Percentiles rank a stretch among this genome's conserved stretches.
Conservation (phyloP, 2,113 vertebrate species). For the Elephas maximus region DNA sequence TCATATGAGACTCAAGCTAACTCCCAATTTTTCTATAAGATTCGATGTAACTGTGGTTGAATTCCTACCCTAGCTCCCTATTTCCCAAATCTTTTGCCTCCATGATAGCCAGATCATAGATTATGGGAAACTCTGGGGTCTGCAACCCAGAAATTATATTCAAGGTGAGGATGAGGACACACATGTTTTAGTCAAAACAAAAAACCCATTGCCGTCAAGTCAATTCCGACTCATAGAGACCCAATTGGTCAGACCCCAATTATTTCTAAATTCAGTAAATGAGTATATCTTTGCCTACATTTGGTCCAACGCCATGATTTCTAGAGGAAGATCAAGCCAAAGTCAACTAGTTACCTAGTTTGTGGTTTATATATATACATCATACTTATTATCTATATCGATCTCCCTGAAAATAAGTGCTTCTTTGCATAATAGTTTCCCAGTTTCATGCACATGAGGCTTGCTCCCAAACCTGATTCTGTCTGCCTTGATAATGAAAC, state of each 20-base stretch:
- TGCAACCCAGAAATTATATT: not conserved
- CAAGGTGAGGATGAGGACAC: not conserved
- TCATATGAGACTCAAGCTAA: not conserved
- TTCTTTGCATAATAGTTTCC: not conserved
- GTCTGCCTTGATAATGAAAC: not conserved
- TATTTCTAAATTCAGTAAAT: not conserved
- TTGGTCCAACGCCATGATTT: not conserved
- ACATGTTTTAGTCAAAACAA: not conserved
- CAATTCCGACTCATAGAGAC: too few relatives aligned
- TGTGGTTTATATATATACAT: not conserved
- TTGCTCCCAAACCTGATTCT: conserved; percentile 10
- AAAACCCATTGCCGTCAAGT: too few relatives aligned
- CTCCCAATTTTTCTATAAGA: not conserved
- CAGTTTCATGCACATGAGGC: not conserved
- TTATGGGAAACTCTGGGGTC: not conserved
- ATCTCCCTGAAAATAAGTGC: not conserved
- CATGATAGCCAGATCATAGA: not conserved
- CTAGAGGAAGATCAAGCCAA: not conserved
- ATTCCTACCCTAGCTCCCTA: not conserved
- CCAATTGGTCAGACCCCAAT: not conserved
- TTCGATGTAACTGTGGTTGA: too few relatives aligned
- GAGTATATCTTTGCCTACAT: not conserved
- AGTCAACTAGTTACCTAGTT: not conserved
- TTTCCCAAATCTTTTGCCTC: not conserved
- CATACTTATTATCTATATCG: not conserved